Conservation (phyloP, 2,113 vertebrate genomes). For the Cinclus mexicanus region DNA sequence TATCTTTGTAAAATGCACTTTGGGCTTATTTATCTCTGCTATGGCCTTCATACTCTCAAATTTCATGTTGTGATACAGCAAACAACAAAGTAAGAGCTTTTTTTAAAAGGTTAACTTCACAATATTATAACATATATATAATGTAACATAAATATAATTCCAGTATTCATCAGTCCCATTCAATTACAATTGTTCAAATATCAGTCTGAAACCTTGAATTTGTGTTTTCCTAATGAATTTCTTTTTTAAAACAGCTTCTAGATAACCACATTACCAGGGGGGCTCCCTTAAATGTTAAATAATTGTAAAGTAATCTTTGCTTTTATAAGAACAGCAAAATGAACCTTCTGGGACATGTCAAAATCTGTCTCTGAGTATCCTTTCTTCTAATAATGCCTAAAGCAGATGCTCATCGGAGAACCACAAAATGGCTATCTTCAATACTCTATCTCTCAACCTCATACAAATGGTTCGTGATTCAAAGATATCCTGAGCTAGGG, state of each 20-base stretch:
- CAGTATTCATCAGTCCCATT: neutral
- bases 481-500: neutral
- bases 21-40: neutral
- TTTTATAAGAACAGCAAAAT: neutral
- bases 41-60: neutral
- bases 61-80: neutral
- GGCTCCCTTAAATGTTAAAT: neutral
- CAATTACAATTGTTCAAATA: neutral
- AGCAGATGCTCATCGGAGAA: neutral
- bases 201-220: neutral
- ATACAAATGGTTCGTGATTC: neutral
- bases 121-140: neutral
- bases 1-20: neutral
- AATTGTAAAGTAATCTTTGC: neutral
- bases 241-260: neutral
- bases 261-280: neutral
- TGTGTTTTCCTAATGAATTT: neutral
- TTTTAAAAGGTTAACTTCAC: neutral
- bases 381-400: neutral
- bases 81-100: neutral
- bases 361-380: neutral
- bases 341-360: neutral
- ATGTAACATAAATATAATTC: neutral
- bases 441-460: neutral
- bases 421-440: neutral